These are phyloP conservation scores for Bucorvus abyssinicus DNA, from an alignment of 2,797 vertebrate species.

Conservation along the genomic window DNA sequence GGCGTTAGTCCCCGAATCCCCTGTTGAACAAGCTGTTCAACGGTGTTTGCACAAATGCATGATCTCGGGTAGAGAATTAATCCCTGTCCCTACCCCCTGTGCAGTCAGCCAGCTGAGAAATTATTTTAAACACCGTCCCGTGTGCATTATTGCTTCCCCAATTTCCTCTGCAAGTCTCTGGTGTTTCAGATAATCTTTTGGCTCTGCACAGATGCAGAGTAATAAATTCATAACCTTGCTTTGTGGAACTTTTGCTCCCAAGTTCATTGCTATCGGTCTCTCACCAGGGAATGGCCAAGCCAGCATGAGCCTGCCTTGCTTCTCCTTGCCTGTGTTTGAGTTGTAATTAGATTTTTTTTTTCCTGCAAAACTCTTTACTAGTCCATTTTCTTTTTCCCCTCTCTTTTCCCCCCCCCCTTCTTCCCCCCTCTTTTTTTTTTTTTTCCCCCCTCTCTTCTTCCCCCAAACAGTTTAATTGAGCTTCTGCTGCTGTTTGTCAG, in stretches of 20 bases:
- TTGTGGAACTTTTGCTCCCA: slow-evolving; percentile 1
- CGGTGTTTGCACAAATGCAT: slow-evolving; percentile 52
- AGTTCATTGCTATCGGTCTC: neutral
- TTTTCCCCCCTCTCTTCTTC: neutral
- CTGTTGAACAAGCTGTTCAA: slow-evolving; percentile 38
- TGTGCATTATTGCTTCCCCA: slow-evolving; percentile 6
- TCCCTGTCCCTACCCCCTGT: neutral
- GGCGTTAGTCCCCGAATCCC: neutral
- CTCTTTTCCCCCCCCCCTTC: neutral
- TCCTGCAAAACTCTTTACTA: neutral
- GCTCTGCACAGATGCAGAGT: neutral
- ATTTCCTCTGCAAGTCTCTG: slow-evolving; percentile 6
- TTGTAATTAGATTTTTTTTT: neutral
- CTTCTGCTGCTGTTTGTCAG: neutral
- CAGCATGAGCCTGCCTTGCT: neutral
- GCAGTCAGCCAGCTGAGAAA: slow-evolving; percentile 38
- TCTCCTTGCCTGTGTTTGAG: neutral
- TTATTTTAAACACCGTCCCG: neutral
- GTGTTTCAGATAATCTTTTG: neutral
- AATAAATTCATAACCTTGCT: slow-evolving; percentile 34
- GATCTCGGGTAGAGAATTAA: slow-evolving; percentile 24
- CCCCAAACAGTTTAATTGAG: neutral
- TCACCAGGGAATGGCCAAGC: neutral
- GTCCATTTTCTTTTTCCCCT: neutral
- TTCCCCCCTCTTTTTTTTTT: neutral